A percentile compares a stretch with the other conserved stretches of the same genome.
These are phyloP conservation scores for Poecile atricapillus DNA, from an alignment of 2,113 vertebrate genomes.

Conservation along the genomic window DNA sequence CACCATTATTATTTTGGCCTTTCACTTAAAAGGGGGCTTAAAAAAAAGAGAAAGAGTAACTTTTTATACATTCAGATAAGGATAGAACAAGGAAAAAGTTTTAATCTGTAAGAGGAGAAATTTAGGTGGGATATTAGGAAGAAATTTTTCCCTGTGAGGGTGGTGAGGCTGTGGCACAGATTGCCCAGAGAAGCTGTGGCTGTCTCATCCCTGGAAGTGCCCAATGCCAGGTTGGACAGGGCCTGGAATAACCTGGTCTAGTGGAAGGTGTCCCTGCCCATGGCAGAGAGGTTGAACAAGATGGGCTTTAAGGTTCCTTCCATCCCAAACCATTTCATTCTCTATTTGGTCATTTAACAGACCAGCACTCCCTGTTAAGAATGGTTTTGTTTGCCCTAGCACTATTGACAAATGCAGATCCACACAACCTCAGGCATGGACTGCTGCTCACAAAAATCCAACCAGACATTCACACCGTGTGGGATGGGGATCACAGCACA, in stretches of 20 bases:
- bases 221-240: background rate
- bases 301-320: background rate
- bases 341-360: background rate
- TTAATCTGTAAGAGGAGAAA: background rate
- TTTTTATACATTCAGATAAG: background rate
- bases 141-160: background rate
- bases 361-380: background rate
- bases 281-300: background rate
- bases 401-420: background rate
- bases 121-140: background rate
- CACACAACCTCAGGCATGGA: background rate
- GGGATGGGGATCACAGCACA: background rate
- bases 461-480: fast-evolving
- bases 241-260: background rate
- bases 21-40: background rate
- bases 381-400: background rate
- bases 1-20: background rate
- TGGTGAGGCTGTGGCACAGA: background rate
- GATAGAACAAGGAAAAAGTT: background rate
- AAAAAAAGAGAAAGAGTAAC: background rate
- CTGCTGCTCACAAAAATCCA: background rate
- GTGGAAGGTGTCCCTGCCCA: background rate
- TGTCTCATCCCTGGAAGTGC: background rate
- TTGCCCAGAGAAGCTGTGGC: background rate
- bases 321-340: background rate